These are phyloP conservation scores for Gymnosoma rotundatum DNA, from an alignment of 2,888 invertebrate species.

Conservation along the genomic window DNA sequence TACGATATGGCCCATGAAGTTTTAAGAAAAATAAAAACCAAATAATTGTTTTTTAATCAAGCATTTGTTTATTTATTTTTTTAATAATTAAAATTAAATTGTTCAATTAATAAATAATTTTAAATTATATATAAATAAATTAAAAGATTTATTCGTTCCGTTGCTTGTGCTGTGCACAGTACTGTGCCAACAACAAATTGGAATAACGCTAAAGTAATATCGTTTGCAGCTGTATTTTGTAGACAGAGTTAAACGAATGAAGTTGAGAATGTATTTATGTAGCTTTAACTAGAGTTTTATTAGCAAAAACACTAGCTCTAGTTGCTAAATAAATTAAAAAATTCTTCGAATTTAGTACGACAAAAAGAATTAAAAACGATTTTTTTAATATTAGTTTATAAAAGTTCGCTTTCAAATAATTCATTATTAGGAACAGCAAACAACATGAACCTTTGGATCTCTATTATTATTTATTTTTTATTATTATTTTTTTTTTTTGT, in stretches of 20 bases:
- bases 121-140: too few species aligned
- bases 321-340: constrained; percentile 60
- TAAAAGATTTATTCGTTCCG: too few species aligned
- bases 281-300: not conserved
- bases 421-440: constrained; percentile 48
- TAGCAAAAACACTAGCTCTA: not conserved
- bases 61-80: too few species aligned
- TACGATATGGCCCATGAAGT: too few species aligned
- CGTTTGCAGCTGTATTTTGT: not conserved
- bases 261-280: not conserved
- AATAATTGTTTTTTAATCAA: too few species aligned
- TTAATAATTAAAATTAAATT: not conserved
- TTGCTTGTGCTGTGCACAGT: not conserved
- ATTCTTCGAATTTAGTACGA: constrained; percentile 77
- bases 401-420: constrained; percentile 61
- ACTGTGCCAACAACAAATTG: not conserved
- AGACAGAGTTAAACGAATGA: constrained; percentile 7
- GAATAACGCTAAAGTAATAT: not conserved
- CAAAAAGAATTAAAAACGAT: constrained; percentile 47
- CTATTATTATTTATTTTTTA: not conserved
- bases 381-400: constrained; percentile 66
- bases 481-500: not conserved
- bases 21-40: too few species aligned
- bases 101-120: too few species aligned
- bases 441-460: constrained; percentile 23